phyloP scores from a whole-genome alignment of 2,113 vertebrate genomes.

The Leucosticte australis region DNA sequence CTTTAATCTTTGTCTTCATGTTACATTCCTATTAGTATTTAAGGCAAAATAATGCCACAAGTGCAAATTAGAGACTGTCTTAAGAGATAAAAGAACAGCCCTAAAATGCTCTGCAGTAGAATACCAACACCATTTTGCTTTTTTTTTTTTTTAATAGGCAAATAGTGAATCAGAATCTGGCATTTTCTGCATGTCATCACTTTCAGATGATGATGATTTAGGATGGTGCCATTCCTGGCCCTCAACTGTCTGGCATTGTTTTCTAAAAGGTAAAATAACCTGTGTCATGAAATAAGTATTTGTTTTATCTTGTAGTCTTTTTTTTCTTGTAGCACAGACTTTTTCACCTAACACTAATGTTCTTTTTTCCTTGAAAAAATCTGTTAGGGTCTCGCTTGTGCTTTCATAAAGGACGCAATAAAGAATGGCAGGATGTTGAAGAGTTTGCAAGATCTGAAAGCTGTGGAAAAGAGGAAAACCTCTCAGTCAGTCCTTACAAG shows the following conservation, averaged over 20 bases:
- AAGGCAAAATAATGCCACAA: not conserved
- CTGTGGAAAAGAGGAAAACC: constrained; percentile 84
- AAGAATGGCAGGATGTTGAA: constrained; percentile 94
- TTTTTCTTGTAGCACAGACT: not conserved
- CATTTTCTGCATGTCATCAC: constrained; percentile 95
- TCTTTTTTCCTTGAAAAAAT: not conserved
- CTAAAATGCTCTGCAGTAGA: not conserved
- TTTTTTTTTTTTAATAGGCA: constrained; percentile 69
- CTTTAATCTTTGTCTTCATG: not conserved
- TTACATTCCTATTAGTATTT: not conserved
- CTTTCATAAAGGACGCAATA: constrained; percentile 90
- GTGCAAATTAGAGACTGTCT: not conserved
- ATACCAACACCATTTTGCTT: not conserved
- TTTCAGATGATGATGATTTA: constrained; percentile 97
- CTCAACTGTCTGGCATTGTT: constrained; percentile 95
- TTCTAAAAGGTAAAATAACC: constrained; percentile 88
- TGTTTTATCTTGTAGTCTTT: not conserved
- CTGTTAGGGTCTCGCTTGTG: constrained; percentile 88
- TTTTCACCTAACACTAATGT: not conserved
- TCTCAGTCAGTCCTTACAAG: constrained; percentile 78
- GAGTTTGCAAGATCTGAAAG: constrained; percentile 85
- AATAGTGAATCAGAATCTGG: constrained; percentile 96
- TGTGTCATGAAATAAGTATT: not conserved
- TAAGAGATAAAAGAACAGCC: not conserved
- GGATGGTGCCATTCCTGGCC: constrained; percentile 99